Evolutionary conservation across 1,140 invertebrate genomes (phyloP).

Genomic region (Battus philenor): DNA sequence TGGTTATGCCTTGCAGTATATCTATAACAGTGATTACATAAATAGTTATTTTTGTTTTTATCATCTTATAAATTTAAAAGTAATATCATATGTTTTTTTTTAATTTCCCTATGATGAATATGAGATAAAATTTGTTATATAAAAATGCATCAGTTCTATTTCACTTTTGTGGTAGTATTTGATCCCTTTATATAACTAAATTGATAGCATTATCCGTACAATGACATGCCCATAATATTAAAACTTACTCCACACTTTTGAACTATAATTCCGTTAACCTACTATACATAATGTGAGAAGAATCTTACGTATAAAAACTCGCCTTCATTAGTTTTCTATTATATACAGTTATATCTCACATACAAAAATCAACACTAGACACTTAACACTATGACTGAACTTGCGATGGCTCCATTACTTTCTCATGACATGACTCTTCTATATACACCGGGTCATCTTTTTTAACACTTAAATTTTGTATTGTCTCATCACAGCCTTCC

Average conservation of each 20-base stretch:
- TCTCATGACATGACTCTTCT: constrained; percentile 15
- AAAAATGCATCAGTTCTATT: no score
- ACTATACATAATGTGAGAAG: constrained; percentile 8
- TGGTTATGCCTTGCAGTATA: no score
- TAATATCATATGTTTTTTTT: no score
- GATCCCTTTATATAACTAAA: no score
- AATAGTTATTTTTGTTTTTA: no score
- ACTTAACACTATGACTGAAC: constrained; percentile 30
- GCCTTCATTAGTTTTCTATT: not conserved
- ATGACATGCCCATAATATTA: constrained; percentile 11
- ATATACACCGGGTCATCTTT: constrained; percentile 24
- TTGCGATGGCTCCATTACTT: constrained; percentile 22
- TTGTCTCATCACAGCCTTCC: constrained; percentile 21
- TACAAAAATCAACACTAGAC: not conserved
- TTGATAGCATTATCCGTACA: not conserved
- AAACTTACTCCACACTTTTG: constrained; percentile 1
- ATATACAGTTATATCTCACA: constrained; percentile 4
- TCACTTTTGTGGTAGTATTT: no score
- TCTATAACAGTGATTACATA: no score
- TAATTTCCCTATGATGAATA: no score
- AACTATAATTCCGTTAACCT: constrained; percentile 1
- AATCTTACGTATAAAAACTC: not conserved
- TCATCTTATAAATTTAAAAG: no score
- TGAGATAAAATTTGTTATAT: no score
- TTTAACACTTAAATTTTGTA: constrained; percentile 62